A percentile compares a stretch with the other conserved stretches of the same genome.
Evolutionary conservation across 1,140 invertebrate genomes (phyloP).

Genomic region (Ericerus pela): DNA sequence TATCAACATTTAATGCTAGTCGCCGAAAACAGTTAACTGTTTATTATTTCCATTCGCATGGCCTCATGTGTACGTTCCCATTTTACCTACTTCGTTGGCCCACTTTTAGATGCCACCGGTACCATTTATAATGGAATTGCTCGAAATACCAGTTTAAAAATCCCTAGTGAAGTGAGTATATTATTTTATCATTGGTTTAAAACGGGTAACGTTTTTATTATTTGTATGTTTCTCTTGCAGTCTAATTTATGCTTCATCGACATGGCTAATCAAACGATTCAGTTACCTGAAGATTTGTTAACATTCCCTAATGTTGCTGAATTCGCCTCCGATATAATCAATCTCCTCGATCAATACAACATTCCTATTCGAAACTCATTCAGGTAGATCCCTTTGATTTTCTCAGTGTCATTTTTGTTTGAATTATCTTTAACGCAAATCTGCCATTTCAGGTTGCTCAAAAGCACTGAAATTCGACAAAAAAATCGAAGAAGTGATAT

Average conservation of each 20-base stretch:
- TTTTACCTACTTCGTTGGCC: conserved; percentile 82
- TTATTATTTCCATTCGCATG: conserved; percentile 90
- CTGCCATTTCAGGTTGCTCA: not conserved
- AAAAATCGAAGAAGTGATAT: not conserved
- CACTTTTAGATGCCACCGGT: conserved; percentile 98
- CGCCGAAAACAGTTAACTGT: conserved; percentile 78
- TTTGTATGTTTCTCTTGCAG: conserved; percentile 29
- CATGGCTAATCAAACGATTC: conserved; percentile 79
- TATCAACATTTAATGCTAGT: conserved; percentile 93
- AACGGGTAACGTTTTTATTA: not conserved
- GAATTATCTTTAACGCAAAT: not conserved
- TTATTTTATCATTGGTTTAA: not conserved
- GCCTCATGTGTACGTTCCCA: conserved; percentile 98
- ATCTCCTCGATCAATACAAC: conserved; percentile 60
- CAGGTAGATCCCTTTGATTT: not conserved
- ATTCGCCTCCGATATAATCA: conserved; percentile 69
- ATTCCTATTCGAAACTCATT: conserved; percentile 29
- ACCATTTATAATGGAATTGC: conserved; percentile 93
- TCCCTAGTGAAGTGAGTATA: conserved; percentile 40
- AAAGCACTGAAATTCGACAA: not conserved
- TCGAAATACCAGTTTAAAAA: conserved; percentile 37
- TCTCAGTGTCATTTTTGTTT: not conserved
- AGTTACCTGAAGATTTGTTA: conserved; percentile 89
- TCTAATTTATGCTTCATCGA: conserved; percentile 90
- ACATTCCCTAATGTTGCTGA: conserved; percentile 78